phyloP scores from a whole-genome alignment of 2,888 invertebrate species.

The Leuctra nigra region DNA sequence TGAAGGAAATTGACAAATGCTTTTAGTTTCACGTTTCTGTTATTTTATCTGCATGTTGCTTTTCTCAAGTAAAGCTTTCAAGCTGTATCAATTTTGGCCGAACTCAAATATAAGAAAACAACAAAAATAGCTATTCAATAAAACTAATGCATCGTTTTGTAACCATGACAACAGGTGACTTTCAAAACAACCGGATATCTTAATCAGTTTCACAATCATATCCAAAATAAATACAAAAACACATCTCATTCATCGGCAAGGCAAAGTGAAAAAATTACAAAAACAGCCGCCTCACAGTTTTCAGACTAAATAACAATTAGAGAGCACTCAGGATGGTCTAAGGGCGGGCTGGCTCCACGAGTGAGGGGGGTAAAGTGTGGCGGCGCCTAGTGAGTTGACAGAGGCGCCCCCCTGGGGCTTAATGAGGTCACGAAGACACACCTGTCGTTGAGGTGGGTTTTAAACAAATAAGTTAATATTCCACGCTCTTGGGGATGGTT shows the following conservation, averaged over 20 bases:
- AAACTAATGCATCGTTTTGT: neutral
- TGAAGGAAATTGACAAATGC: too few relatives aligned
- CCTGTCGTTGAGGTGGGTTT: conserved; percentile 2
- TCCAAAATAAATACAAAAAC: too few relatives aligned
- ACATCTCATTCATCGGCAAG: too few relatives aligned
- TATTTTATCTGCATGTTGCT: too few relatives aligned
- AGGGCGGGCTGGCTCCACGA: neutral
- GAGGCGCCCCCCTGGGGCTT: neutral
- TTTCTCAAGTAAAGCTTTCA: too few relatives aligned
- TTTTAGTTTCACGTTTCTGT: too few relatives aligned
- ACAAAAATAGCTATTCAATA: too few relatives aligned
- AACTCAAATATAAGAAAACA: too few relatives aligned
- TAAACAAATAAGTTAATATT: too few relatives aligned
- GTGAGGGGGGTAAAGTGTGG: neutral
- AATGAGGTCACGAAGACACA: neutral
- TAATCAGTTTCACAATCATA: neutral
- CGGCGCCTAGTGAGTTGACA: neutral
- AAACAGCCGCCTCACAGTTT: neutral
- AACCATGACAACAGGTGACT: neutral
- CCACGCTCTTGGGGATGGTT: too few relatives aligned
- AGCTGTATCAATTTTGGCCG: too few relatives aligned
- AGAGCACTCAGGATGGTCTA: neutral
- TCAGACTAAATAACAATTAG: conserved; percentile 15
- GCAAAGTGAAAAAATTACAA: too few relatives aligned
- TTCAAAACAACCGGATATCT: neutral